Base-by-base conservation (phyloP, 2,888 invertebrate genomes). In the Cataglyphis cursor region DNA sequence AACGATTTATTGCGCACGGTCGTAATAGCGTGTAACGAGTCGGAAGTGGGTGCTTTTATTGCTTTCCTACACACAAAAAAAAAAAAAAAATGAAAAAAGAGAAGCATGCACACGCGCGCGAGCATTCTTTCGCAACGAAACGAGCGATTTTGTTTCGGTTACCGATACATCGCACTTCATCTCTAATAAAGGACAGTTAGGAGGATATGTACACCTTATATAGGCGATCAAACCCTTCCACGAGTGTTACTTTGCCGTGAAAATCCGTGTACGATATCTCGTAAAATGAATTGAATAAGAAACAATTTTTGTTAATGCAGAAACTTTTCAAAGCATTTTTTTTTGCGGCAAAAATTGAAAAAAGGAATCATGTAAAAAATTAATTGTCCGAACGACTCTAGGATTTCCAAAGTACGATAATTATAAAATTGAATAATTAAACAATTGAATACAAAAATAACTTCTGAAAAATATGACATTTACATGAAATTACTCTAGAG, bases 1-100 rank as follows among this genome's bases (percentile, higher is more conserved):
- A 73, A 72, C 85, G 83, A 85, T 85, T 85, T 83, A 85, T 83
- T 80, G 68, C 76, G 44, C 85, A 64, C 78, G 66, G 64, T 51
- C 65, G 81, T 68, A 83, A 81, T 65, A 81, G 83, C 72, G 65
- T 70, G 80, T 83, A 73, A 83, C 78, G 66, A 85, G 83, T 59
- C 78, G 73, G 72, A 78, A 83, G 85, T 81, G 68, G 73, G 84
- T 66, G 81, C 66, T 82, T 74, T 78, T 78, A 76, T 54, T 80
- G 64, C 83, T 72, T 72, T 70, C 24, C 24, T 38, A 72, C 38
- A 21, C 6, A 38, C 38, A 21, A 68, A n/a, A 35, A 24, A 44
- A 3, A 15, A 18, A 41, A 28, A 10, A 28, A 65, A 57, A 44
- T 38, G 35, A 8, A 12, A 41, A 41, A 12, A 51, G 31, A 41